phyloP scores from a whole-genome alignment of 2,797 vertebrate genomes.

The Hippopotamyrus pictus region DNA sequence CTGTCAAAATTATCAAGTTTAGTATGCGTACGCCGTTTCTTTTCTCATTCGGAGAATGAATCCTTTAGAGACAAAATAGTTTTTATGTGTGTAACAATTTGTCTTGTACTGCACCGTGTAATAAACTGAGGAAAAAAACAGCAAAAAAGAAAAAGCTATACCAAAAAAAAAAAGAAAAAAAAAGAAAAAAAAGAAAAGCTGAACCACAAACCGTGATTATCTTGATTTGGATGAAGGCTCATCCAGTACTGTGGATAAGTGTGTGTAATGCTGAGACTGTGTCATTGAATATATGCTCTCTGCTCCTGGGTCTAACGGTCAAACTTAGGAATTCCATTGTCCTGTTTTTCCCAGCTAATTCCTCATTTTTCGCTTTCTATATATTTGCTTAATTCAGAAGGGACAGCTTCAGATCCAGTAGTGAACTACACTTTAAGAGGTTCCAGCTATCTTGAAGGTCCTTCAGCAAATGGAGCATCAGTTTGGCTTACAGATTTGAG shows the following conservation, averaged over 20 bases:
- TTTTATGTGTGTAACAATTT: slow-evolving; percentile 40
- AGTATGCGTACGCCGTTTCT: slow-evolving; percentile 24
- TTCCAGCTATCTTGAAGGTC: neutral
- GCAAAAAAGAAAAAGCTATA: slow-evolving; percentile 20
- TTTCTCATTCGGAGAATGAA: slow-evolving; percentile 25
- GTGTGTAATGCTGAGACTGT: neutral
- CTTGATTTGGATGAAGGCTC: neutral
- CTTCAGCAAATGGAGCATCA: neutral
- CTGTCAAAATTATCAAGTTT: slow-evolving; percentile 23
- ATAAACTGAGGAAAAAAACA: slow-evolving; percentile 33
- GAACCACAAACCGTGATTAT: slow-evolving; percentile 8
- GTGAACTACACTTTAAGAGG: neutral
- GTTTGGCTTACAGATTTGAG: neutral
- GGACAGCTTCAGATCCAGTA: neutral
- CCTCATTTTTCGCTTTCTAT: neutral
- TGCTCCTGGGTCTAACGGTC: neutral
- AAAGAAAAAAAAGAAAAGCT: slow-evolving; percentile 15
- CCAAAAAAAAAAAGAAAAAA: slow-evolving; percentile 11
- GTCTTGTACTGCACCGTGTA: slow-evolving; percentile 40
- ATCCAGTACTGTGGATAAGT: slow-evolving; percentile 8
- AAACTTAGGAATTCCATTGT: neutral
- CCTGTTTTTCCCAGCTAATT: slow-evolving; percentile 3
- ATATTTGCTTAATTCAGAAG: neutral
- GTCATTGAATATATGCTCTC: neutral
- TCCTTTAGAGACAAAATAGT: slow-evolving; percentile 28